phyloP scores from a whole-genome alignment of 2,113 vertebrate genomes.

The Azemiops feae region DNA sequence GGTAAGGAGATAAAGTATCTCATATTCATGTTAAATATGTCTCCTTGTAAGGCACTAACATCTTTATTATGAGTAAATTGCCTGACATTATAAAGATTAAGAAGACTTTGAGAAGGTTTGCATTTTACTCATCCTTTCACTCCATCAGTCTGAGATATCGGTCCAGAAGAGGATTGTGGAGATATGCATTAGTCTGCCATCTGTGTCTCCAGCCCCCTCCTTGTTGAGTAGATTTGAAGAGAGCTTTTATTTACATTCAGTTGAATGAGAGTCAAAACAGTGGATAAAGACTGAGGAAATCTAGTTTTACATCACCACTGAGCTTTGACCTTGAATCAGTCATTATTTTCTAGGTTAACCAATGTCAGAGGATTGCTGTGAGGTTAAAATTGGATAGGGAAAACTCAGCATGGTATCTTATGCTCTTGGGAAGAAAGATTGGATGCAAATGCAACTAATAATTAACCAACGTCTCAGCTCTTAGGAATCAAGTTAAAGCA shows the following conservation, averaged over 20 bases:
- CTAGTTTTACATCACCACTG: background rate
- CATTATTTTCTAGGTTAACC: background rate
- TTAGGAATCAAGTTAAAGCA: background rate
- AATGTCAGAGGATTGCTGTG: background rate
- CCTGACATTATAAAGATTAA: slow-evolving; percentile 20
- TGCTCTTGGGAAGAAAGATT: background rate
- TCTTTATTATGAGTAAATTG: slow-evolving; percentile 27
- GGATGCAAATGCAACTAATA: background rate
- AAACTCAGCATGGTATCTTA: background rate
- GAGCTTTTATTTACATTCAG: background rate
- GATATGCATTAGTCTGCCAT: background rate
- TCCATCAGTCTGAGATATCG: background rate
- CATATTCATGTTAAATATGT: background rate
- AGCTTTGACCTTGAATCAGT: background rate
- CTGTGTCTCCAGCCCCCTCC: background rate
- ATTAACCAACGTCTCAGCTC: background rate
- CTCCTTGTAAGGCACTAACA: slow-evolving; percentile 12
- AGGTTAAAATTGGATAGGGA: background rate
- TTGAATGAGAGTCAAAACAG: background rate
- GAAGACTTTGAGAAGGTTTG: slow-evolving; percentile 8
- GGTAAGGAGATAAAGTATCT: slow-evolving; percentile 5
- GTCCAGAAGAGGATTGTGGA: background rate
- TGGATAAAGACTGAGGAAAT: background rate
- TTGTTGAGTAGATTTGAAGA: background rate
- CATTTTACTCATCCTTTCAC: background rate